Base-by-base conservation (phyloP, 2,113 vertebrate species). In the Hyla sarda region DNA sequence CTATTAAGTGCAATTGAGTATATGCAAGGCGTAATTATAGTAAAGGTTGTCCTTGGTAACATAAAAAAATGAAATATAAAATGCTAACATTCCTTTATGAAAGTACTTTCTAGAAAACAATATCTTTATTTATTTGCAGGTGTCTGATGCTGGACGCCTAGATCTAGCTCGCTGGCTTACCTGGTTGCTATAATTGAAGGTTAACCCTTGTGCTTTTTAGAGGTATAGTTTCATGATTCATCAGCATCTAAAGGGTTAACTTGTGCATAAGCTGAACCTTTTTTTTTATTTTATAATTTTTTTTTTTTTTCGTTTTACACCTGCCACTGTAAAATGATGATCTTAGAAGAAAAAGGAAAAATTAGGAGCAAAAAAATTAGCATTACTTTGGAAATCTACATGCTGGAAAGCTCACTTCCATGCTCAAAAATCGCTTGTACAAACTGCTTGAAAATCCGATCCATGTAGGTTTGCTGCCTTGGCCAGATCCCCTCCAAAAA, bases 401-500 rank as follows among this genome's bases (percentile, higher is more conserved):
- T 91, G 90, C 82, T 90, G 17, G 89, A 89, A 87, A 99, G 95
- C 82, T 95, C 90, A 83, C 94, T 92, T 89, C 95, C 96, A 16
- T 99, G 93, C 89, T 99, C 98, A 76, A 99, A 94, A 88, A 99
- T 90, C 11, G 97, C 98, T 90, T 96, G 95, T 23, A 97, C 93
- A 86, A 98, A 99, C 93, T 99, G 98, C 91, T 96, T 97, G 94
- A 98, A 99, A 92, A 99, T 96, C 79, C 98, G 95, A 92, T 99
- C 98, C 98, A 99, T 99, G 91, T 99, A 99, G 77, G 97, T 99
- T 91, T 95, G 97, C 85, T 95, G 95, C 75, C 98, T 94, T 30
- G 98, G 98, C 97, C 97, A 99, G 87, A 99, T 90, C 75, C 98
- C 98, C 89, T 99, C 98, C 88, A 99, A 95, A 92, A 99, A 99